A percentile compares a stretch with the other conserved stretches of the same genome.
Conservation (phyloP, 2,113 vertebrate species). For the Triplophysa rosa region DNA sequence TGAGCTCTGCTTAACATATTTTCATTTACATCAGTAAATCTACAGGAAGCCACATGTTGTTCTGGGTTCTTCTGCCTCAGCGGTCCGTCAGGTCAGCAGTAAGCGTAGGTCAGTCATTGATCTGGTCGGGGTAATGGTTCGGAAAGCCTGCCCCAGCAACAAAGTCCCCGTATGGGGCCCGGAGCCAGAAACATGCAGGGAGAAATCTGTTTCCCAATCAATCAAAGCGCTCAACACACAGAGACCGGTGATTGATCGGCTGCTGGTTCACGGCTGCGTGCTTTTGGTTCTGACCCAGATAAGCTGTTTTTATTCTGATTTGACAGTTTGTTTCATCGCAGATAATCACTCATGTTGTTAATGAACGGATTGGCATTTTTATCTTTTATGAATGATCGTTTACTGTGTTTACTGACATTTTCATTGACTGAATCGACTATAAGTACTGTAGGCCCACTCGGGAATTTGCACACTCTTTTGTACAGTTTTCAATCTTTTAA, state of each 20-base stretch:
- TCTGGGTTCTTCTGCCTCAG: conserved; percentile 23
- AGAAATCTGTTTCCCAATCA: conserved; percentile 32
- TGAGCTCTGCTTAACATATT: conserved; percentile 15
- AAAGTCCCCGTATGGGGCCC: not conserved
- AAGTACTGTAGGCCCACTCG: not conserved
- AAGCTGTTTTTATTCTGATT: not conserved
- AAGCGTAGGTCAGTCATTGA: conserved; percentile 31
- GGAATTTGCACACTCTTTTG: no score
- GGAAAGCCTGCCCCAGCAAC: conserved; percentile 29
- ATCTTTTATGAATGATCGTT: conserved; percentile 8
- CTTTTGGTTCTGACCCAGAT: conserved; percentile 37
- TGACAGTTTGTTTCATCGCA: conserved; percentile 19
- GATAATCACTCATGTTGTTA: not conserved
- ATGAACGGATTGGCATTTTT: conserved; percentile 1
- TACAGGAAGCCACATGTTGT: conserved; percentile 3
- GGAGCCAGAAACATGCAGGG: conserved; percentile 34
- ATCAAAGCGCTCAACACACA: conserved; percentile 26
- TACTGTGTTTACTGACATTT: not conserved
- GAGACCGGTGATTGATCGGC: conserved; percentile 30
- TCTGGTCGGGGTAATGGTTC: conserved; percentile 29
- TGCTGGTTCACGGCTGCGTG: conserved; percentile 16
- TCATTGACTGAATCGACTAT: not conserved
- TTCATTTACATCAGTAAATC: conserved; percentile 21
- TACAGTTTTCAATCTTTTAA: no score
- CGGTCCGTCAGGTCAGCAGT: conserved; percentile 19